Base-by-base conservation (phyloP, 1,140 invertebrate genomes). In the Dendroctonus valens region DNA sequence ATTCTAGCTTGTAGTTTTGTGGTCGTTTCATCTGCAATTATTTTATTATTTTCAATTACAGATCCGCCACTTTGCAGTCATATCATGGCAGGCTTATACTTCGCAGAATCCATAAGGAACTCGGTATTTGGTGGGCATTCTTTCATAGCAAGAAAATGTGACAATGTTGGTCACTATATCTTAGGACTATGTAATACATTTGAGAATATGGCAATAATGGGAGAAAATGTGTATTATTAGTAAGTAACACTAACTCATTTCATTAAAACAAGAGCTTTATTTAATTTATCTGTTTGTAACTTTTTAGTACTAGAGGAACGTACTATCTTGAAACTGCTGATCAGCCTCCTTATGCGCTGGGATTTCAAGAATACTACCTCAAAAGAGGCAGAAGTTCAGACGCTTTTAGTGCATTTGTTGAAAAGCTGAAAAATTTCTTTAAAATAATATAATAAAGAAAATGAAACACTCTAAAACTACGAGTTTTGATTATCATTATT, bases 61-160 rank as follows among this genome's bases (percentile, higher is more conserved):
- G 76, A 77, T 74, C 74, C 73, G 7, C 75, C 73, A 38, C 55
- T 76, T 5, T 86, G 84, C 68, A 84, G 82, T 72, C 84, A 85
- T 65, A 76, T 79, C 40, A 75, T 83, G 50, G 78, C 83, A 1
- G 78, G 79, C 5, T 58, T 81, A 12, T 84, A 84, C 66, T 88
- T 84, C 68, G 81, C 78, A 0, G 84, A 86, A 70, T 86, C 86
- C 0, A 83, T 87, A 9, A 66, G 53, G 58, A 70, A 60, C 37
- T 53, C 65, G 7, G 57, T 67, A 5, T 59, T 44, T 9, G 65
- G 66, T 14, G 68, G 66, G 49, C 67, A 67, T 51, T 70, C 71
- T 38, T 74, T 74, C 41, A 65, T 73, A 39, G 76, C 70, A 44
- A 65, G 60, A 14, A 55, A 73, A 60, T 77, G 76, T 59, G 69